A percentile compares a stretch with the other conserved stretches of the same genome.
phyloP scores from a whole-genome alignment of 2,888 invertebrate species.

The Plemyria rubiginata region DNA sequence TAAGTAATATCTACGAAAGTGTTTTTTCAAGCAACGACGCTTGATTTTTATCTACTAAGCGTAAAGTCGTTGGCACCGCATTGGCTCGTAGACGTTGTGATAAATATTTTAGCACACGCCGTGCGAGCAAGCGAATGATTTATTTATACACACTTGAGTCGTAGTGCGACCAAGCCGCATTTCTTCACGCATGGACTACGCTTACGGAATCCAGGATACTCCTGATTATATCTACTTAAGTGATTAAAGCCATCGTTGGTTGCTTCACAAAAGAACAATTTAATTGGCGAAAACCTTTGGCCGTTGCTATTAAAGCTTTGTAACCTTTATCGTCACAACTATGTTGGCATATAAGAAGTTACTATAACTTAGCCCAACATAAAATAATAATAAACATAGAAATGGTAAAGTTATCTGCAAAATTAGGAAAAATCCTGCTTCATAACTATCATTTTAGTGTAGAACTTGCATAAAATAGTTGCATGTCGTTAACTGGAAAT shows the following conservation, averaged over 20 bases:
- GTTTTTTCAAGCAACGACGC: not conserved
- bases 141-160: conserved; percentile 41
- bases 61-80: conserved; percentile 23
- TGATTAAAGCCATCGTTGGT: conserved; percentile 7
- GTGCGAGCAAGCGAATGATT: conserved; percentile 45
- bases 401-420: not conserved
- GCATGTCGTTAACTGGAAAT: conserved; percentile 24
- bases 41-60: not conserved
- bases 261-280: conserved; percentile 1
- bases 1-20: not conserved
- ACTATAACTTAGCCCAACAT: too few relatives aligned
- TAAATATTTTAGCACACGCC: conserved; percentile 44
- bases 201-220: conserved; percentile 33
- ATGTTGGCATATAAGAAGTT: too few relatives aligned
- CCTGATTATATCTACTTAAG: conserved; percentile 23
- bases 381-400: too few relatives aligned
- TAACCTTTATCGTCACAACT: not conserved
- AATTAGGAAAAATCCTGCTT: conserved; percentile 10
- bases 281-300: not conserved
- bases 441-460: conserved; percentile 18
- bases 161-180: conserved; percentile 19
- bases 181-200: conserved; percentile 20
- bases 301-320: not conserved
- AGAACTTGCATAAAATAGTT: conserved; percentile 25
- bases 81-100: conserved; percentile 29